phyloP scores from a whole-genome alignment of 2,888 invertebrate species.

The Synergus japonicus region DNA sequence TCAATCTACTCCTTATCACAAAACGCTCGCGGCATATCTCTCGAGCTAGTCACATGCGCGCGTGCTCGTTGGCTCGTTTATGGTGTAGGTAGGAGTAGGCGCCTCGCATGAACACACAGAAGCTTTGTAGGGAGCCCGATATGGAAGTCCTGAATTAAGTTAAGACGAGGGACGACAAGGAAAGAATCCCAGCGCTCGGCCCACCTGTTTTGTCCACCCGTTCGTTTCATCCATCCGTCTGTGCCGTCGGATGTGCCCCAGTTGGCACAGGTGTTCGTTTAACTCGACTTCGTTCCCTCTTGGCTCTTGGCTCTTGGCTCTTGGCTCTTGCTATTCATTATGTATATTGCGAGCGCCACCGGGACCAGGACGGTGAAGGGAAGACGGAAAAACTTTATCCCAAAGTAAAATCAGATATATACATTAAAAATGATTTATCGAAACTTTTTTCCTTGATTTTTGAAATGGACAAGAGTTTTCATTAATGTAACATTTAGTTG shows the following conservation, averaged over 20 bases:
- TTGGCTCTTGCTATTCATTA: conserved; percentile 59
- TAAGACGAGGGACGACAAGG: conserved; percentile 49
- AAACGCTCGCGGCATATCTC: not conserved
- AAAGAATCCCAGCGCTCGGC: conserved; percentile 68
- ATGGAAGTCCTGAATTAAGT: conserved; percentile 38
- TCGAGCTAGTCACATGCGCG: conserved; percentile 1
- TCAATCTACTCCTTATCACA: not conserved
- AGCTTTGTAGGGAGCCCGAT: conserved; percentile 23
- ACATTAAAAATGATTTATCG: not conserved
- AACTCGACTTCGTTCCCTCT: conserved; percentile 60
- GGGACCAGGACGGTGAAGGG: conserved; percentile 44
- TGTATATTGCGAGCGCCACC: conserved; percentile 59
- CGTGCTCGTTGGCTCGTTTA: not conserved
- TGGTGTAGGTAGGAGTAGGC: not conserved
- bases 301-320: conserved; percentile 53
- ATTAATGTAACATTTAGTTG: too few species aligned
- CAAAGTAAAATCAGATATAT: too few species aligned
- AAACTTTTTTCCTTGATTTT: not conserved
- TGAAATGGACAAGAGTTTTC: too few species aligned
- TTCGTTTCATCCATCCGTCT: conserved; percentile 64
- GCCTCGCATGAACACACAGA: conserved; percentile 5
- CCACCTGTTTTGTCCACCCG: conserved; percentile 76
- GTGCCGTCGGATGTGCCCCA: conserved; percentile 72
- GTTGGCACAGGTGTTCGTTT: conserved; percentile 76
- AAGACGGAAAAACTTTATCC: not conserved